Conservation (phyloP, 1,140 invertebrate species). For the Melitaea cinxia region DNA sequence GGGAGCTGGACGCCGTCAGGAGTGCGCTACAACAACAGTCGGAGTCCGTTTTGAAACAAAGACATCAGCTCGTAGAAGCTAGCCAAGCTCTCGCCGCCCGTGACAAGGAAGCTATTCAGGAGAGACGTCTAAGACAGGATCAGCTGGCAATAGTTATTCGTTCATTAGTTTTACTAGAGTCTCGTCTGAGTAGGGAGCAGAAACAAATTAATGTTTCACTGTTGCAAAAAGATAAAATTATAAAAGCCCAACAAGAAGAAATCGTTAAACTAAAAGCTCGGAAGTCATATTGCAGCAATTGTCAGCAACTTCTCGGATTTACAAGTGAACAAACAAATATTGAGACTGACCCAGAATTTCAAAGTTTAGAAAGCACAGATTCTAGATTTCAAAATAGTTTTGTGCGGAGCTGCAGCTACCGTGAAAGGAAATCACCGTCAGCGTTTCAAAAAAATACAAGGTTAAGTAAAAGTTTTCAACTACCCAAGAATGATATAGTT, state of each 20-base stretch:
- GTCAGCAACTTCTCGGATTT: constrained; percentile 81
- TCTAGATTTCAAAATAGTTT: constrained; percentile 80
- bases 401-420: constrained; percentile 82
- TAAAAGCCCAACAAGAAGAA: constrained; percentile 86
- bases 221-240: constrained; percentile 87
- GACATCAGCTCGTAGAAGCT: constrained; percentile 81
- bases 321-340: constrained; percentile 81
- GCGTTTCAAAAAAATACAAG: constrained; percentile 81
- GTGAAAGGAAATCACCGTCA: constrained; percentile 81
- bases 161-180: constrained; percentile 86
- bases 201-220: constrained; percentile 86
- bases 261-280: constrained; percentile 83
- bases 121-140: constrained; percentile 84
- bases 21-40: constrained; percentile 84
- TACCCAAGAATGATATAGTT: constrained; percentile 77
- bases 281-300: constrained; percentile 83
- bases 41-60: constrained; percentile 83
- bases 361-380: constrained; percentile 82
- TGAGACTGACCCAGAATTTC: constrained; percentile 81
- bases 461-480: constrained; percentile 79
- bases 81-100: constrained; percentile 84
- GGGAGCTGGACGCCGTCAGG: constrained; percentile 84
- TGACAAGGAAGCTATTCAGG: constrained; percentile 83
- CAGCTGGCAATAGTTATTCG: constrained; percentile 86
- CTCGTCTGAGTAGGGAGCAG: constrained; percentile 88